A percentile compares a stretch with the other conserved stretches of the same genome.
Conservation (phyloP, 1,140 invertebrate species). For the Ylistrum balloti region DNA sequence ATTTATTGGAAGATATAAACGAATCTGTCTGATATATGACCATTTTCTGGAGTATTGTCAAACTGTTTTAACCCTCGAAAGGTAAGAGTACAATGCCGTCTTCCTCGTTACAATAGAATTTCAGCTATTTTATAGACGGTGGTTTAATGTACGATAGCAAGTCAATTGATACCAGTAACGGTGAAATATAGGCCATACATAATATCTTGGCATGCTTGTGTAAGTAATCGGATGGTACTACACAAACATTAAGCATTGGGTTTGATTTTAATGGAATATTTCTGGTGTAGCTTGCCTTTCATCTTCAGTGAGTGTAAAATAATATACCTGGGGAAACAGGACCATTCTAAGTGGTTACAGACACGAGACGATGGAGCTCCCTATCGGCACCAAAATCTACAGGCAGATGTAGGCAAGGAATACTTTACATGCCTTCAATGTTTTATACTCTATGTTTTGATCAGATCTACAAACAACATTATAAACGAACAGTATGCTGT, state of each 20-base stretch:
- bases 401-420: background rate
- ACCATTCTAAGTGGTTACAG: conserved; percentile 13
- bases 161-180: background rate
- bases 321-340: background rate
- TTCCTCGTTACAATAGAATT: background rate
- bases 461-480: conserved; percentile 16
- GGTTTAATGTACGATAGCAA: background rate
- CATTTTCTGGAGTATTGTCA: background rate
- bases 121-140: background rate
- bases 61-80: background rate
- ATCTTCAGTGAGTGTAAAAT: background rate
- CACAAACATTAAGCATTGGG: background rate
- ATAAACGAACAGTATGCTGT: background rate
- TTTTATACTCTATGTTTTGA: conserved; percentile 18
- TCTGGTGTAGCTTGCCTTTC: background rate
- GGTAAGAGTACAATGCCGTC: background rate
- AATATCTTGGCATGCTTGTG: background rate
- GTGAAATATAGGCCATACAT: background rate
- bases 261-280: conserved; percentile 18
- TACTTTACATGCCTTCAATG: conserved; percentile 34
- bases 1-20: background rate
- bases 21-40: background rate
- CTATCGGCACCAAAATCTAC: background rate
- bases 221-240: background rate
- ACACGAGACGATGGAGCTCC: background rate